Conservation (phyloP, 2,113 vertebrate species). For the Sigmodon hispidus region DNA sequence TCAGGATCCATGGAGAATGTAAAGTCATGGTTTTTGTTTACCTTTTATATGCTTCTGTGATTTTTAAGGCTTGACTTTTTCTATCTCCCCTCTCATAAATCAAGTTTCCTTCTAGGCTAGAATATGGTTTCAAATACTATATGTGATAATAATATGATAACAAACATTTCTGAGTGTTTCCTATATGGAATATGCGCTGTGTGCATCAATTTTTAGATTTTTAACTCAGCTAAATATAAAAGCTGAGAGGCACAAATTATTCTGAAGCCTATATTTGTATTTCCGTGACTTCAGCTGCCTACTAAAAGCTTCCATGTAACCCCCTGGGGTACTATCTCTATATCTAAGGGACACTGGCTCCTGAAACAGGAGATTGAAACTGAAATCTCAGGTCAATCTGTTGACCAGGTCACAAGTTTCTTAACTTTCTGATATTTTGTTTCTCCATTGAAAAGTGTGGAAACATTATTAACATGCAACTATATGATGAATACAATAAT, state of each 20-base stretch:
- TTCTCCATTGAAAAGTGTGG: not conserved
- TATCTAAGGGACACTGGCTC: not conserved
- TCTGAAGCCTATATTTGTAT: not conserved
- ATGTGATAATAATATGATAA: not conserved
- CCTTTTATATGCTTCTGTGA: not conserved
- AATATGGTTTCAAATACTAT: not conserved
- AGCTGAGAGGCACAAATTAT: not conserved
- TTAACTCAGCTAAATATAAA: not conserved
- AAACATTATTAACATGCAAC: no score
- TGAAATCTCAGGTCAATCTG: not conserved
- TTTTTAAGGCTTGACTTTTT: conserved; percentile 1
- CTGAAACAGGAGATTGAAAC: not conserved
- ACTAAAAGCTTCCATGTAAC: not conserved
- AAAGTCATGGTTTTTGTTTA: not conserved
- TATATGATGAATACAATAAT: not conserved
- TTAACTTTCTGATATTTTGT: not conserved
- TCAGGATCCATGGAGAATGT: not conserved
- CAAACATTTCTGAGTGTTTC: not conserved
- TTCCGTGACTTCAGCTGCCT: not conserved
- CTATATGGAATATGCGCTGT: not conserved
- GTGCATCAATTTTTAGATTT: not conserved
- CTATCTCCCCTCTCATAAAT: not conserved
- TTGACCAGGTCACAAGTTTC: not conserved
- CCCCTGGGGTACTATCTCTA: not conserved
- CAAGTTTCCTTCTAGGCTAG: not conserved